Evolutionary conservation across 2,113 vertebrate species (phyloP).

Genomic region (Petrocephalus microphthalmus): DNA sequence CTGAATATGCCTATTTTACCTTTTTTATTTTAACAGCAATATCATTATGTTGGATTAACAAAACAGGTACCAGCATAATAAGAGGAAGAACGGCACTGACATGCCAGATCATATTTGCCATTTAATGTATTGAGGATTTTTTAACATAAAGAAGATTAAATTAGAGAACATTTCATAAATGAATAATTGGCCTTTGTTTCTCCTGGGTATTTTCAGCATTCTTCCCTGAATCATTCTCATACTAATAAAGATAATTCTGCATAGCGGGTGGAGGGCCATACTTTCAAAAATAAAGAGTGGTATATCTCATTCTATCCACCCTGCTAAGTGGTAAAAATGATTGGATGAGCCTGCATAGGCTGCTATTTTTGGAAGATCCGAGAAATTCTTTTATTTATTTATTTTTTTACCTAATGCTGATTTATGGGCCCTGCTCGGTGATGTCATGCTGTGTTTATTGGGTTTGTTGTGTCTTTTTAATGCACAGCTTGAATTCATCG

Average conservation of each 20-base stretch:
- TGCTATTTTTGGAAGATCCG: neutral
- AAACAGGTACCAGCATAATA: neutral
- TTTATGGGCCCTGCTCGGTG: neutral
- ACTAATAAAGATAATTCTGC: slow-evolving; percentile 48
- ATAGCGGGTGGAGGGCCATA: neutral
- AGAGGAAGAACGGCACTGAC: neutral
- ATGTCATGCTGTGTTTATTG: slow-evolving; percentile 3
- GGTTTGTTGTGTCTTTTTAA: slow-evolving; percentile 14
- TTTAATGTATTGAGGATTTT: slow-evolving; percentile 18
- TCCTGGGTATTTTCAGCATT: slow-evolving; percentile 56
- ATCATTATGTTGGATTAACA: no score
- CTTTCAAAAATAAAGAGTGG: slow-evolving; percentile 25
- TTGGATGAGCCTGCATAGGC: neutral
- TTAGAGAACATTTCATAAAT: slow-evolving; percentile 60
- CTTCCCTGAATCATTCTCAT: slow-evolving; percentile 13
- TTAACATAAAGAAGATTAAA: slow-evolving; percentile 48
- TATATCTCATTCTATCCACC: neutral
- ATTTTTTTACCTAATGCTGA: neutral
- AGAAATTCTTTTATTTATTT: neutral
- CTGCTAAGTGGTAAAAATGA: neutral
- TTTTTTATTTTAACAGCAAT: no score
- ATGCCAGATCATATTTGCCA: neutral
- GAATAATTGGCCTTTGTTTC: slow-evolving; percentile 52
- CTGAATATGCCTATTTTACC: neutral
- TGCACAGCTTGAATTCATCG: neutral